Percentiles rank a stretch among this genome's conserved stretches.
These are phyloP conservation scores for Dasyurus viverrinus DNA, from an alignment of 2,113 vertebrate genomes.

Conservation along the genomic window DNA sequence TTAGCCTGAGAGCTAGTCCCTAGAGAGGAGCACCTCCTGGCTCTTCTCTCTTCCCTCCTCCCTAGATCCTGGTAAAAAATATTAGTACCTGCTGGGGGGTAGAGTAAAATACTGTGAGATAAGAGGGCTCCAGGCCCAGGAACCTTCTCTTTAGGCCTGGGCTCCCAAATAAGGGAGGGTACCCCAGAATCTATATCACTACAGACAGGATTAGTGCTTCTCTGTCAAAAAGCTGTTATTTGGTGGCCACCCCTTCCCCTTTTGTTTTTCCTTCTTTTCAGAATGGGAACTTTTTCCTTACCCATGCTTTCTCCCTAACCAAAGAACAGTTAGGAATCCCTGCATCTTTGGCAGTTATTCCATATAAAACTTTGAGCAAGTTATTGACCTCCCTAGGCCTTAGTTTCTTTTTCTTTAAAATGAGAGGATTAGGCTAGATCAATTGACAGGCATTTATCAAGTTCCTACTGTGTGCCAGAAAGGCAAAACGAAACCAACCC, in stretches of 20 bases:
- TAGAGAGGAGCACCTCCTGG: not conserved
- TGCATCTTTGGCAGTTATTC: not conserved
- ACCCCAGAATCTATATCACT: not conserved
- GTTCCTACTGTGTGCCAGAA: not conserved
- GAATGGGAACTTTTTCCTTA: not conserved
- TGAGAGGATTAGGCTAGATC: not conserved
- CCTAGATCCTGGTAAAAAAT: not conserved
- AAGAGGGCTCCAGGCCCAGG: not conserved
- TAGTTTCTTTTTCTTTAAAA: not conserved
- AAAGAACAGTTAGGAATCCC: not conserved
- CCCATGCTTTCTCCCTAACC: not conserved
- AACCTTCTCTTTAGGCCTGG: not conserved
- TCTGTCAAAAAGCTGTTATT: not conserved
- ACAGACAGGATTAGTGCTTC: not conserved
- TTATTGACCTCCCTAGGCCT: not conserved
- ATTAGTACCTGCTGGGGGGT: not conserved
- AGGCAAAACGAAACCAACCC: too few species aligned
- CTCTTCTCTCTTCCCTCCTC: not conserved
- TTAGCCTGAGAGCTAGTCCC: not conserved
- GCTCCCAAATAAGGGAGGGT: not conserved
- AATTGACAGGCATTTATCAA: not conserved
- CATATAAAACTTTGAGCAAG: not conserved
- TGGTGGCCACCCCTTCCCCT: rapidly evolving
- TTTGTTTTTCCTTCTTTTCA: not conserved
- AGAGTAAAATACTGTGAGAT: not conserved